Evolutionary conservation across 2,113 vertebrate species (phyloP), one percentile per base, ranked within the genome.

Genomic region (Hyla sarda): DNA sequence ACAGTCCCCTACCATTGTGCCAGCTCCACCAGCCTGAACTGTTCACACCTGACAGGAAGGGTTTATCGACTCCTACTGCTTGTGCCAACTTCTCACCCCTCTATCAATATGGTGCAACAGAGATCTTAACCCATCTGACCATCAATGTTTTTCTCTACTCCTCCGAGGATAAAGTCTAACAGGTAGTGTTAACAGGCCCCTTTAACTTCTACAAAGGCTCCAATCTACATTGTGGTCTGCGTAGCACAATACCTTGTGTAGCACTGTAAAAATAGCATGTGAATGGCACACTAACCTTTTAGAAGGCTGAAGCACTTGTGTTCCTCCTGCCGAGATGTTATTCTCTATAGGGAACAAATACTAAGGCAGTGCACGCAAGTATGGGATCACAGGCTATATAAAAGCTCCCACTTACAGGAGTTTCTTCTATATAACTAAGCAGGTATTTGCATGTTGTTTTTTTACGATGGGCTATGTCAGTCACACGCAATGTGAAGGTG

Each of bases 221-320:
- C 14, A 9, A n/a, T 62, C 21, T 58, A 28, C 21, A 41, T 67
- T 47, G 37, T 69, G 25, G 17, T 34, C 25, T 67, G 37, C 25
- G 9, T 16, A 30, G 50, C 34, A 16, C 30, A 41, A 56, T 56
- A 41, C 50, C 45, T 67, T 67, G n/a, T 67, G 79, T 41, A 48
- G 30, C 60, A 47, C 56, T n/a, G 14, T 17, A 25, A 28, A 60
- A 67, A 67, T 30, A 69, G 47, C 48, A 16, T 56, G 8, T 28
- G 54, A 16, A 54, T 73, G 48, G 82, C 67, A 58, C 50, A 83
- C 67, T 72, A 58, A 73, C 48, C 65, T 72, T 34, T 28, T 52
- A 19, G 37, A 37, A n/a, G 41, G 12, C 13, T 25, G 13, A 45
- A n/a, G 67, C 25, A 25, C 32, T 3, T 71, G 32, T 13, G 56